These are phyloP conservation scores for Leptoteleia sp. DNA, from an alignment of 1,140 invertebrate species.

Conservation along the genomic window DNA sequence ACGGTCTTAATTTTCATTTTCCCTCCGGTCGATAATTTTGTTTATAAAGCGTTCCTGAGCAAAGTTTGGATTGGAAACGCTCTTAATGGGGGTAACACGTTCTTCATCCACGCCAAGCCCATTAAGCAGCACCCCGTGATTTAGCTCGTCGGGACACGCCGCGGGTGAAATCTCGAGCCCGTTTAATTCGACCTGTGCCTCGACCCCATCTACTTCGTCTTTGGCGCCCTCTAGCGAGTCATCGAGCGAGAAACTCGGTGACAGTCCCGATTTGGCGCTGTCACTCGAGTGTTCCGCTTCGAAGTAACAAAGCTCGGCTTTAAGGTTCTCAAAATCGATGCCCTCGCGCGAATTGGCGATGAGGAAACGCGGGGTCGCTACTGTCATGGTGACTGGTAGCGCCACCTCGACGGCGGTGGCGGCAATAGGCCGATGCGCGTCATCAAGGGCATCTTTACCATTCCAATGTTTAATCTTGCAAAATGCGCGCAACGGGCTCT, in stretches of 20 bases:
- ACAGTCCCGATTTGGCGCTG: conserved; percentile 68
- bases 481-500: conserved; percentile 77
- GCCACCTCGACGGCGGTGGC: conserved; percentile 4
- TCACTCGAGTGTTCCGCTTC: conserved; percentile 76
- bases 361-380: conserved; percentile 72
- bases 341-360: conserved; percentile 77
- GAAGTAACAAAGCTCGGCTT: conserved; percentile 74
- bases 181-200: conserved; percentile 6
- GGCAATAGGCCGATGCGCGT: conserved; percentile 32
- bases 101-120: conserved; percentile 16
- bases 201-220: conserved; percentile 18
- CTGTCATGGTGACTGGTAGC: conserved; percentile 12
- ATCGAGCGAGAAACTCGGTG: conserved; percentile 27
- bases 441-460: conserved; percentile 75
- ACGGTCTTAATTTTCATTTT: conserved; percentile 42
- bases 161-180: conserved; percentile 10
- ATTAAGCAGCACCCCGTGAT: conserved; percentile 41
- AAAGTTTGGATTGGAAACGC: not conserved
- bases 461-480: conserved; percentile 76
- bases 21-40: conserved; percentile 12
- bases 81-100: not conserved
- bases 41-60: conserved; percentile 67
- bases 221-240: conserved; percentile 26
- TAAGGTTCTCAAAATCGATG: conserved; percentile 78
- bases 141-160: conserved; percentile 2